phyloP scores from a whole-genome alignment of 2,888 invertebrate species.

The Nemotelus nigrinus region DNA sequence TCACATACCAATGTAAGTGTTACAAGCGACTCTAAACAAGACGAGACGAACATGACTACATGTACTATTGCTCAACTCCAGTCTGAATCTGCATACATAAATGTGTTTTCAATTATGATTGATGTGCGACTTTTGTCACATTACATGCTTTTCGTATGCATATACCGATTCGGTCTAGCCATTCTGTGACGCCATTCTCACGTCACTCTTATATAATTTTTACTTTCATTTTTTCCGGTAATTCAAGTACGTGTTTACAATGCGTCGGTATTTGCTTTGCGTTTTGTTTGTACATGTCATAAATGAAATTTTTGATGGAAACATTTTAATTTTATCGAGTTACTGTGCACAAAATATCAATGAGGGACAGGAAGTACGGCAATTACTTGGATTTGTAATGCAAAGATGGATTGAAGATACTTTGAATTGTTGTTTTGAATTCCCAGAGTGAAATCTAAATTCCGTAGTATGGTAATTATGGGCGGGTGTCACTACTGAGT shows the following conservation, averaged over 20 bases:
- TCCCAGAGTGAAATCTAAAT: no score
- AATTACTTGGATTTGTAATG: no score
- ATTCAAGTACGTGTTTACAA: conserved; percentile 1
- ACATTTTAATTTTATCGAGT: no score
- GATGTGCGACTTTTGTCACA: conserved; percentile 44
- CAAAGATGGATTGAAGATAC: no score
- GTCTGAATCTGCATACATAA: conserved; percentile 25
- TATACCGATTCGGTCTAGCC: conserved; percentile 26
- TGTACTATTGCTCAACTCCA: not conserved
- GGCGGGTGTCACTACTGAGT: no score
- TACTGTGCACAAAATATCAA: no score
- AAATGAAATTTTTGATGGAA: no score
- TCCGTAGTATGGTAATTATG: no score
- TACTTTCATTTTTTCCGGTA: conserved; percentile 36
- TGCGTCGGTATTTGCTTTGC: conserved; percentile 12
- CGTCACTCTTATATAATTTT: conserved; percentile 21
- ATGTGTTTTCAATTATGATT: conserved; percentile 38
- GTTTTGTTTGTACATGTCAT: no score
- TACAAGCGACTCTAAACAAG: not conserved
- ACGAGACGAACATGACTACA: conserved; percentile 1
- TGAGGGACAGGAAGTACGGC: no score
- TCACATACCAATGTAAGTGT: not conserved
- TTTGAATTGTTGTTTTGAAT: no score
- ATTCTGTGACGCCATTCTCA: conserved; percentile 30
- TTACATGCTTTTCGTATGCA: conserved; percentile 10